Conservation (phyloP, 2,888 invertebrate genomes). For the Caenorhabditis zanzibari region DNA sequence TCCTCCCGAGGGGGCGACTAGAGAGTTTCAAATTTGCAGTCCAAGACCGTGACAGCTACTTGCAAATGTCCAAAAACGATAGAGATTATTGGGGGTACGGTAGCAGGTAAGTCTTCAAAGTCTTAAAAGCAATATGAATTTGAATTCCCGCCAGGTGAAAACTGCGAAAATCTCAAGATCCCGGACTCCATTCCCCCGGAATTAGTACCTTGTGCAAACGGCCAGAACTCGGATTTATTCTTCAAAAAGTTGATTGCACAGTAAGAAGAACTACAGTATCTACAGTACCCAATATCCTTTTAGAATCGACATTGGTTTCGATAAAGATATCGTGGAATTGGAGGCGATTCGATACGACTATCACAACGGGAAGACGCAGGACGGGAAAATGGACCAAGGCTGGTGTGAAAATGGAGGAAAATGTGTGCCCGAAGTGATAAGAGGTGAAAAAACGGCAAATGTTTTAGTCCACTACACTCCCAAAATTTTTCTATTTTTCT, state of each 20-base stretch:
- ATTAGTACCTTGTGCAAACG: constrained; percentile 15
- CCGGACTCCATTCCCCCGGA: constrained; percentile 5
- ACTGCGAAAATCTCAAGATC: constrained; percentile 49
- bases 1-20: too few species aligned
- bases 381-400: constrained; percentile 9
- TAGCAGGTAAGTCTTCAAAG: constrained; percentile 22
- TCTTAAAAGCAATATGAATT: not conserved
- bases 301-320: constrained; percentile 39
- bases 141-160: constrained; percentile 60
- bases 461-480: too few species aligned
- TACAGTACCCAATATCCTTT: not conserved
- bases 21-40: constrained; percentile 13
- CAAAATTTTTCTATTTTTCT: not conserved
- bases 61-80: constrained; percentile 65
- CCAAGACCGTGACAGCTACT: constrained; percentile 56
- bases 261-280: not conserved
- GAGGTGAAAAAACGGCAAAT: constrained; percentile 15
- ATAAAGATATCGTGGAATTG: constrained; percentile 29
- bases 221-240: constrained; percentile 13
- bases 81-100: constrained; percentile 39
- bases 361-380: constrained; percentile 33
- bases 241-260: constrained; percentile 11
- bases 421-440: constrained; percentile 54
- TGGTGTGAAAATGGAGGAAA: constrained; percentile 61
- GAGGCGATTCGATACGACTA: constrained; percentile 28